Conservation (phyloP, 2,113 vertebrate genomes). For the Bos javanicus region DNA sequence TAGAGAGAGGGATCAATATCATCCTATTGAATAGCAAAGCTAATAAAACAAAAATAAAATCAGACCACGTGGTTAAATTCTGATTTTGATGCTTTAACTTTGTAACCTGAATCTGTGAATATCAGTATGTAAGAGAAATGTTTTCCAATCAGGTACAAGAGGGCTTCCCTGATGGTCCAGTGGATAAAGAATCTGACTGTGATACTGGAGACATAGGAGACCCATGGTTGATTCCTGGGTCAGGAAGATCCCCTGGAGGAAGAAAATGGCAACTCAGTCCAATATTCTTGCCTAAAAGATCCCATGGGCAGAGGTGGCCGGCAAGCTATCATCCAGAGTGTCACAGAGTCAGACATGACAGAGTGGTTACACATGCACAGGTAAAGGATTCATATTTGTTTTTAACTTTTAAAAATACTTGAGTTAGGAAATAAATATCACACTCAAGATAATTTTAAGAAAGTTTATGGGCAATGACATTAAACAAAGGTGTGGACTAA, state of each 20-base stretch:
- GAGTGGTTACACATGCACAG: neutral
- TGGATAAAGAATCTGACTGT: neutral
- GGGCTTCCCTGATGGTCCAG: accelerated
- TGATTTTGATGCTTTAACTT: neutral
- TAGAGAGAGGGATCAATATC: neutral
- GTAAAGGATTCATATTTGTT: neutral
- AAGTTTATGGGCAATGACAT: neutral
- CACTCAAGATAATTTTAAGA: neutral
- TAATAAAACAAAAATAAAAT: neutral
- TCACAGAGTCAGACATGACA: neutral
- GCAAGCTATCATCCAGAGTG: neutral
- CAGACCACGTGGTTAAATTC: neutral
- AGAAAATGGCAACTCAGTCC: neutral
- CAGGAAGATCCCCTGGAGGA: neutral
- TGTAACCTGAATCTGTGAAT: neutral
- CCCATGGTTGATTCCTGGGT: neutral
- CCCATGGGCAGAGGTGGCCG: neutral
- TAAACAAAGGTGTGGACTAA: neutral
- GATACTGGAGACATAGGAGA: neutral
- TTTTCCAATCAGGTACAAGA: neutral
- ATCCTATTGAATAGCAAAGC: neutral
- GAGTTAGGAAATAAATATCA: neutral
- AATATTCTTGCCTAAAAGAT: neutral
- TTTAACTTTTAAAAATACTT: neutral
- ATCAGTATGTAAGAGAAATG: neutral